These are phyloP conservation scores for Baryphthengus martii DNA, from an alignment of 2,113 vertebrate species.

Conservation along the genomic window DNA sequence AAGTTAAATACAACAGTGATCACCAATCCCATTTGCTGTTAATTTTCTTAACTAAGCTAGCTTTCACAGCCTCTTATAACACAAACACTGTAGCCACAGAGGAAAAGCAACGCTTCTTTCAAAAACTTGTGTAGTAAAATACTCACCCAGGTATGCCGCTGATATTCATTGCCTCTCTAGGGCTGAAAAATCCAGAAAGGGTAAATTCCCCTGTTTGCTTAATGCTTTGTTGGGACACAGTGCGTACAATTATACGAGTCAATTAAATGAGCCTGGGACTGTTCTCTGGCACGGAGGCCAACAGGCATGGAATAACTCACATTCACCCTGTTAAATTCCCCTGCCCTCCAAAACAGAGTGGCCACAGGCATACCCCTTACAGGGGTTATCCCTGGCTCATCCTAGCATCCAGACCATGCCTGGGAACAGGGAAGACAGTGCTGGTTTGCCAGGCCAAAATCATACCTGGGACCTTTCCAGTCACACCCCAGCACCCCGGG, in stretches of 20 bases:
- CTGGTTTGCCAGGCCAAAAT: background rate
- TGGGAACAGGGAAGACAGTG: background rate
- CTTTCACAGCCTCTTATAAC: background rate
- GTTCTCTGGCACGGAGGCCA: background rate
- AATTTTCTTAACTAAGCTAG: background rate
- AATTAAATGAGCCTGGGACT: background rate
- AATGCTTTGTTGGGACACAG: background rate
- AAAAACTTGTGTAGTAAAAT: background rate
- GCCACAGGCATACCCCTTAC: background rate
- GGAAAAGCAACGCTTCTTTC: background rate
- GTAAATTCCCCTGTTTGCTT: background rate
- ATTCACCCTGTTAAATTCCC: background rate
- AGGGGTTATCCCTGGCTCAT: background rate
- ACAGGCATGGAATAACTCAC: background rate
- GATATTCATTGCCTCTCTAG: background rate
- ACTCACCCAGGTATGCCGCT: background rate
- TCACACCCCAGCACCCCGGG: background rate
- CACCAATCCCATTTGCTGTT: background rate
- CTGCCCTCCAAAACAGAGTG: background rate
- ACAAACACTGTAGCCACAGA: background rate
- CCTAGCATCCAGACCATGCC: background rate
- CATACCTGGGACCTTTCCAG: background rate
- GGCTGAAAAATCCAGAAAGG: background rate
- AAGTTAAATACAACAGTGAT: background rate
- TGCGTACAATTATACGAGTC: background rate